Percentiles rank a stretch among this genome's conserved stretches.
phyloP scores from a whole-genome alignment of 1,140 invertebrate species.

The Ceratina japonica region DNA sequence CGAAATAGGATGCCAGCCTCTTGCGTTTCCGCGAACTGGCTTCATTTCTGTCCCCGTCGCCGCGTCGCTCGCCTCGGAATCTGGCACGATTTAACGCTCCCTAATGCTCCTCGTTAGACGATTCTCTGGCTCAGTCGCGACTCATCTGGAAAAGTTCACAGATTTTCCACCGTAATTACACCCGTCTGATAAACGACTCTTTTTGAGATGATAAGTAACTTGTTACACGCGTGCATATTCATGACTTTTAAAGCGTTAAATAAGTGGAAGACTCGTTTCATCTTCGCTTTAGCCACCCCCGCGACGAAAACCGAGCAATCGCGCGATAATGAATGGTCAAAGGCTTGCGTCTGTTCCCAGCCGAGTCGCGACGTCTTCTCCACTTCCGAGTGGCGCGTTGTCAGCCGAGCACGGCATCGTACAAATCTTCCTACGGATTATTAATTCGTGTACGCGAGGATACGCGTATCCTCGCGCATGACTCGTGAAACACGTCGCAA shows the following conservation, averaged over 20 bases:
- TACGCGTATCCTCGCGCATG: slow-evolving; percentile 17
- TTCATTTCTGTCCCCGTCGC: slow-evolving; percentile 30
- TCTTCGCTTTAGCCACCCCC: not conserved
- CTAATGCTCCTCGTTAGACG: slow-evolving; percentile 27
- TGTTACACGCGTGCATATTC: too few species aligned
- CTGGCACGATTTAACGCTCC: not conserved
- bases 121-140: not conserved
- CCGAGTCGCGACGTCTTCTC: not conserved
- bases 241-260: not conserved
- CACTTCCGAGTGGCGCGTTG: not conserved
- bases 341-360: not conserved
- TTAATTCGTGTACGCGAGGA: slow-evolving; percentile 33
- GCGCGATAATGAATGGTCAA: not conserved
- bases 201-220: too few species aligned
- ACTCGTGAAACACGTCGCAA: slow-evolving; percentile 30
- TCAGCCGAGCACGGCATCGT: too few species aligned
- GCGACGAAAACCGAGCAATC: not conserved
- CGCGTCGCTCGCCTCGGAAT: slow-evolving; percentile 28
- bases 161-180: too few species aligned
- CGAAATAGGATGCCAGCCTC: slow-evolving; percentile 48
- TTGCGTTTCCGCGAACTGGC: slow-evolving; percentile 35
- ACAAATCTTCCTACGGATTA: slow-evolving; percentile 38
- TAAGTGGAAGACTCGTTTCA: not conserved
- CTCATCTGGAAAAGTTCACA: not conserved
- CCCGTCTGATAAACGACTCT: too few species aligned